Evolutionary conservation across 2,797 vertebrate species (phyloP), one percentile per base, ranked within the genome.

Genomic region (Clamator glandarius): DNA sequence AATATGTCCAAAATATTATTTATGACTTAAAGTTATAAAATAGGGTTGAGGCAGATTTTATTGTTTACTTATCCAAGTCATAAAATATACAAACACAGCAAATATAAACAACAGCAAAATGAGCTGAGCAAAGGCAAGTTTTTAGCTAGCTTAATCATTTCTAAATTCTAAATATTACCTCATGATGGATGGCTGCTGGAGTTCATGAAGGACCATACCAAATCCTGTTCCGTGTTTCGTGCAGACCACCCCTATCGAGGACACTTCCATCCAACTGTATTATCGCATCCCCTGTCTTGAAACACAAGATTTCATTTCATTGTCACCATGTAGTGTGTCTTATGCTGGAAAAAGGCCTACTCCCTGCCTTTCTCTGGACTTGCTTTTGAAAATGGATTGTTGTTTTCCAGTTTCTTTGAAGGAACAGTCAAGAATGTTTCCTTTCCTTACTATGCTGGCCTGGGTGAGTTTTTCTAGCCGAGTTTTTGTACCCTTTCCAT

Each of bases 71-170:
- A 77, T 46, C 69, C 46, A 51, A 81, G 46, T 72, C 39, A 62
- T 91, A 94, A 96, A 95, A 94, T 86, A 86, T 73, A 96, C 66
- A 95, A 92, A 58, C 39, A 78, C 58, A 91, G 76, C 66, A 96
- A 96, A 95, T 90, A 91, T 81, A 95, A 93, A 96, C 94, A 96
- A 95, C 35, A 62, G 79, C 54, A 91, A 93, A 91, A 84, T 29
- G 89, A 86, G 73, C 31, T 88, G 74, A 91, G 66, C 75, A 36
- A 85, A 89, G 50, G 35, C 50, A 84, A 92, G 14, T 7, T 86
- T 87, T 94, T 85, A 88, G 66, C 39, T 81, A 58, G 79, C 55
- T 86, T 92, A 90, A 86, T 91, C 39, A 66, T 91, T 46, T 75
- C 42, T 16, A 81, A 94, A 81, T 92, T 91, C 66, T 85, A 90